Evolutionary conservation across 2,888 invertebrate genomes (phyloP), one percentile per base, ranked within the genome.

Genomic region (Asteroscopus sphinx): DNA sequence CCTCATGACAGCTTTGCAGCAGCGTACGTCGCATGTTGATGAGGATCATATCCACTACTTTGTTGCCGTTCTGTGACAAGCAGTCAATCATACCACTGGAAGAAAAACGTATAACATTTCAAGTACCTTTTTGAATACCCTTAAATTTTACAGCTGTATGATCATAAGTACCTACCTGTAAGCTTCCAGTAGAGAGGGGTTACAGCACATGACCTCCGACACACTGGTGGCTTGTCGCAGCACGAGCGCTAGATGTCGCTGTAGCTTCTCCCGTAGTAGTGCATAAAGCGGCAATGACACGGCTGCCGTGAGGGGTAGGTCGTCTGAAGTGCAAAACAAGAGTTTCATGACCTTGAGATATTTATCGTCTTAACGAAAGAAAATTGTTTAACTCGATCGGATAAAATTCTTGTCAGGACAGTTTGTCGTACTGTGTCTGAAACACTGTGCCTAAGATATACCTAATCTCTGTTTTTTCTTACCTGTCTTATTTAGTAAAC

Each of bases 1-100:
- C 80, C 62, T 94, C 94, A 0, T 85, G 69, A 15, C 92, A 77
- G 9, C 81, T 86, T 79, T 94, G 94, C 48, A 94, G 83, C 28
- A 94, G 71, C 0, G 93, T 94, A 1, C 94, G 86, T 8, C 94
- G 79, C 82, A 94, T 89, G 75, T 94, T 92, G 68, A 94, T 94
- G 6, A 94, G 79, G 1, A 94, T 83, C 87, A 93, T 86, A 58
- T 94, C 94, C 11, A 94, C 82, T 1, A 93, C 85, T 46, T 90
- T 89, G 74, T 94, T 94, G 15, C 93, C 94, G 54, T 77, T 88
- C 33, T 69, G 77, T 0, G 91, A 83, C 13, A 93, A 65, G 21
- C 64, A 66, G 16, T 80, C 79, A 33, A 87, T 85, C 90, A 91
- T 90, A 15, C 83, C 78, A 52, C 93, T 93, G 82, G 1, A 48